Evolutionary conservation across 2,888 invertebrate species (phyloP), one percentile per base, ranked within the genome.

Genomic region (Hemithea aestivaria): DNA sequence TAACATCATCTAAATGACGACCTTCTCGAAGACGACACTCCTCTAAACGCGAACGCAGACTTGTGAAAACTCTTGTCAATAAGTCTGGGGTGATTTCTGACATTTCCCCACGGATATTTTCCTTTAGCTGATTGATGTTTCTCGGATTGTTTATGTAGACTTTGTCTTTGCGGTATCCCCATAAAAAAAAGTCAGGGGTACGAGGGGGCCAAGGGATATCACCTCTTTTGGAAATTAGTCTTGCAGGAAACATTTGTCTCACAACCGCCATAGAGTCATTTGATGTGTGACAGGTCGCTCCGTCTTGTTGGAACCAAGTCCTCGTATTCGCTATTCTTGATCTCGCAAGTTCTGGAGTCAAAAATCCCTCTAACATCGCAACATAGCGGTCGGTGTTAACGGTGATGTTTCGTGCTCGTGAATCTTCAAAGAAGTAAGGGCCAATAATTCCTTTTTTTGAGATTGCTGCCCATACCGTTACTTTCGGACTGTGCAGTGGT

Each of bases 351-450:
- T 11, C 33, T 34, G 50, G 49, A 12, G 32, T 27, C 7, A 56
- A 42, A 46, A 57, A 51, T 6, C 43, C 34, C 10, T 42, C 31
- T 16, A 51, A 21, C 48, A 56, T 53, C 5, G 36, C 31, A 20
- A 43, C 31, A 39, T 54, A 54, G 20, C 41, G 26, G 2, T 26
- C 26, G 5, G 11, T 7, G 6, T 24, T 24, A 3, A 26, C 26
- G 2, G 26, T 26, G 6, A 26, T 11, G 4, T 5, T 11, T 5
- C 10, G 34, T 6, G 48, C 42, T 27, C 31, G 36, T 23, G 21
- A 16, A 24, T 53, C 44, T 45, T 53, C 48, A 52, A 51, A 51
- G 50, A 59, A 56, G 27, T 46, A 56, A 31, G 60, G 58, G 12
- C 51, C 46, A n/a, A 51, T 45, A 26, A 51, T 51, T 27, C 50